These are phyloP conservation scores for Taxidea taxus DNA, from an alignment of 2,113 vertebrate genomes.

Conservation along the genomic window DNA sequence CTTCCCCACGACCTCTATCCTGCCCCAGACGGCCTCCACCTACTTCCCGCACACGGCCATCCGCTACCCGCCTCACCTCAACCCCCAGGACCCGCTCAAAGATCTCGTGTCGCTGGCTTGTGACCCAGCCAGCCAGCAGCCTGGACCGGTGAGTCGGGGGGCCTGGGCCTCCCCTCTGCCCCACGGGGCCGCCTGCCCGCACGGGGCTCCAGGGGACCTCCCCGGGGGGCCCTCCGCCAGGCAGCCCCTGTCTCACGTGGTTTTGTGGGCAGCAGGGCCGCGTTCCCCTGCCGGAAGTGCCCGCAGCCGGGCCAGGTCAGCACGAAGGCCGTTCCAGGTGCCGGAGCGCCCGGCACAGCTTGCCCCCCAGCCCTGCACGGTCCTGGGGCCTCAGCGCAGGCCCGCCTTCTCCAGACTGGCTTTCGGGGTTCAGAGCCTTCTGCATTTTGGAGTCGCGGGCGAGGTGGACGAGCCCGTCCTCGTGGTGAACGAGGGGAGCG, in stretches of 20 bases:
- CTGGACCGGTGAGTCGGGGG: slow-evolving; percentile 91
- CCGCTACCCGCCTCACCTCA: slow-evolving; percentile 96
- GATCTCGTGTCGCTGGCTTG: slow-evolving; percentile 97
- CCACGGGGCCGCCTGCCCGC: neutral
- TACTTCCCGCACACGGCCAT: slow-evolving; percentile 97
- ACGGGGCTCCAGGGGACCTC: neutral
- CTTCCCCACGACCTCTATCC: slow-evolving; percentile 92
- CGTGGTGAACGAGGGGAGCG: fast-evolving
- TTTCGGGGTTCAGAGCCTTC: fast-evolving
- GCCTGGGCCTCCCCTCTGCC: fast-evolving
- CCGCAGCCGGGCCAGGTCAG: neutral
- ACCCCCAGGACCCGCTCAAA: slow-evolving; percentile 96
- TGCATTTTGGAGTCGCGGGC: fast-evolving
- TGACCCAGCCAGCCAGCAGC: slow-evolving; percentile 93
- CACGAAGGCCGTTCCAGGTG: fast-evolving
- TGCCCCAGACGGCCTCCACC: slow-evolving; percentile 89
- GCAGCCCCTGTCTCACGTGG: neutral
- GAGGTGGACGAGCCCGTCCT: fast-evolving
- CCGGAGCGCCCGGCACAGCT: fast-evolving
- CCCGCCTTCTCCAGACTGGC: fast-evolving
- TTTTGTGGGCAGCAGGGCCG: fast-evolving
- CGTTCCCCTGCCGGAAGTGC: fast-evolving
- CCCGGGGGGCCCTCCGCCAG: neutral
- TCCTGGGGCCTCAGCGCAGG: fast-evolving
- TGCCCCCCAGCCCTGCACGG: fast-evolving